Conservation (phyloP, 2,113 vertebrate species). For the Eonycteris spelaea region DNA sequence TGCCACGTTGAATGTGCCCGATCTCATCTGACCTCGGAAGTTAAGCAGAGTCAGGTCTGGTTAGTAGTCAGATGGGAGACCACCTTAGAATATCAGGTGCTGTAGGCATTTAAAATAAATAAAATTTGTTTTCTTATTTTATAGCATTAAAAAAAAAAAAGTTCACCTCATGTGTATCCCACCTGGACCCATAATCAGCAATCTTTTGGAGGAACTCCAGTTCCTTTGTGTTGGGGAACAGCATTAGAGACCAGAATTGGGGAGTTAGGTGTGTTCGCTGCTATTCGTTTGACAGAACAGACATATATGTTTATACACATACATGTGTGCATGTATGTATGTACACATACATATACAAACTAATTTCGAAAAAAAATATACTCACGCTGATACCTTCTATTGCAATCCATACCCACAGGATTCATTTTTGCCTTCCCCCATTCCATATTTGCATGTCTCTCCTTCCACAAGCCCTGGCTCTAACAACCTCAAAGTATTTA, state of each 20-base stretch:
- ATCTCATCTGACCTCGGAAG: too few species aligned
- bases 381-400: background rate
- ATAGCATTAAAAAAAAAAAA: background rate
- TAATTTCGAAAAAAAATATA: constrained; percentile 37
- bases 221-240: background rate
- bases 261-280: background rate
- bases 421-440: background rate
- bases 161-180: background rate
- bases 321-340: background rate
- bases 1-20: too few species aligned
- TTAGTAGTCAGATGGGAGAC: too few species aligned
- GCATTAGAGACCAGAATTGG: background rate
- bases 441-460: background rate
- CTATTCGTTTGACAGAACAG: background rate
- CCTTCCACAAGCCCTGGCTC: background rate
- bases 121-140: background rate
- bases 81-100: too few species aligned
- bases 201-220: background rate
- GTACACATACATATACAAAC: background rate
- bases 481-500: background rate
- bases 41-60: too few species aligned
- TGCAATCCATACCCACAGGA: background rate
- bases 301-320: background rate
- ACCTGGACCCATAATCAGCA: background rate
- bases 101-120: too few species aligned